Conservation (phyloP, 2,797 vertebrate species). For the Cryptoblepharus egeriae region DNA sequence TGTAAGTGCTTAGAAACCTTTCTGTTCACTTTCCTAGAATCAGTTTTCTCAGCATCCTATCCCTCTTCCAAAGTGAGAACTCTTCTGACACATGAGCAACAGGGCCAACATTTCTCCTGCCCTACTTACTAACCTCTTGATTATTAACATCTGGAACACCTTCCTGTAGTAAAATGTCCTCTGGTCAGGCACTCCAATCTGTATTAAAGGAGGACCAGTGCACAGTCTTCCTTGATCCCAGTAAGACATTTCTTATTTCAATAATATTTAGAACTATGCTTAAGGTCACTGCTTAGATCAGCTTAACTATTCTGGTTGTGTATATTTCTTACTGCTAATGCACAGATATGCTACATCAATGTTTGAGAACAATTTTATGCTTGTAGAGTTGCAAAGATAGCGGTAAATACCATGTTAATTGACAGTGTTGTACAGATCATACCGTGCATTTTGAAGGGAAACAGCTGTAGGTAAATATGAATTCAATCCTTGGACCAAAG, state of each 20-base stretch:
- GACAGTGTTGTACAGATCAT: neutral
- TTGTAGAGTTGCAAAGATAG: neutral
- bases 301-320: neutral
- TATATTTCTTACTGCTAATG: neutral
- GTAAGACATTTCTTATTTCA: neutral
- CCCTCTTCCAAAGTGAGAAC: neutral
- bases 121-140: no score
- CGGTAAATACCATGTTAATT: neutral
- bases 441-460: neutral
- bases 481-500: neutral
- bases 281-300: neutral
- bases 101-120: neutral
- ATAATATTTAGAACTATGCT: neutral
- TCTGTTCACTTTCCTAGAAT: neutral
- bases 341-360: constrained; percentile 1
- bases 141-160: neutral
- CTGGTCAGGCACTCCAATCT: neutral
- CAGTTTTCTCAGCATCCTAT: neutral
- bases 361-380: constrained; percentile 3
- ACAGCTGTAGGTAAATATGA: constrained; percentile 4
- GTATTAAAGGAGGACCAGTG: neutral
- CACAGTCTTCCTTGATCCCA: neutral
- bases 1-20: neutral
- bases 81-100: neutral
- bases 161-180: no score